Conservation (phyloP, 2,797 vertebrate genomes). For the Cynodonichthys magdalenae region DNA sequence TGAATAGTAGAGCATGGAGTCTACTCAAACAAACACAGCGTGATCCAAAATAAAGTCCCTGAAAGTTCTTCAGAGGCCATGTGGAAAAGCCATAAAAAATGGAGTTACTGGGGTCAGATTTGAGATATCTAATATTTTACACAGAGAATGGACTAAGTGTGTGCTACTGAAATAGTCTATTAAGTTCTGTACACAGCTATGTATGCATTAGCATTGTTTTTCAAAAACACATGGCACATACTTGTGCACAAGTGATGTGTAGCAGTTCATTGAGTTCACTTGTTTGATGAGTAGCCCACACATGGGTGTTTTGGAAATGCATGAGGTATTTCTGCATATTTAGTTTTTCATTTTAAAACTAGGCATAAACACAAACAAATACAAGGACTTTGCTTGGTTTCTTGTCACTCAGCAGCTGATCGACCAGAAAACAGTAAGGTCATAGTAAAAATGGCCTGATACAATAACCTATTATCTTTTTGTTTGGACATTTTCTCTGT, state of each 20-base stretch:
- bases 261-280: constrained; percentile 8
- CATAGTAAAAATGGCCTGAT: constrained; percentile 43
- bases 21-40: constrained; percentile 76
- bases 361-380: constrained; percentile 37
- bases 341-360: constrained; percentile 35
- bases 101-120: constrained; percentile 76
- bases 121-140: constrained; percentile 80
- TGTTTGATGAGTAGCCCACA: constrained; percentile 15
- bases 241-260: constrained; percentile 12
- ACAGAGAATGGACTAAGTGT: constrained; percentile 64
- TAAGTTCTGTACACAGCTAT: neutral
- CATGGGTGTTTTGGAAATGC: neutral
- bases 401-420: constrained; percentile 49
- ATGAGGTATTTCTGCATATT: neutral
- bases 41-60: constrained; percentile 82
- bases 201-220: neutral
- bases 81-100: constrained; percentile 84
- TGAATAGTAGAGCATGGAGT: constrained; percentile 60
- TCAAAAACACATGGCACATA: neutral
- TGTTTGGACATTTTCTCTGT: constrained; percentile 40
- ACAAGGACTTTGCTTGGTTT: constrained; percentile 32
- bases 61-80: constrained; percentile 77
- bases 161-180: constrained; percentile 17
- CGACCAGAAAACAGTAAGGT: constrained; percentile 44
- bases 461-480: constrained; percentile 57